phyloP scores from a whole-genome alignment of 2,888 invertebrate species.

The Drosophila peninsularis region DNA sequence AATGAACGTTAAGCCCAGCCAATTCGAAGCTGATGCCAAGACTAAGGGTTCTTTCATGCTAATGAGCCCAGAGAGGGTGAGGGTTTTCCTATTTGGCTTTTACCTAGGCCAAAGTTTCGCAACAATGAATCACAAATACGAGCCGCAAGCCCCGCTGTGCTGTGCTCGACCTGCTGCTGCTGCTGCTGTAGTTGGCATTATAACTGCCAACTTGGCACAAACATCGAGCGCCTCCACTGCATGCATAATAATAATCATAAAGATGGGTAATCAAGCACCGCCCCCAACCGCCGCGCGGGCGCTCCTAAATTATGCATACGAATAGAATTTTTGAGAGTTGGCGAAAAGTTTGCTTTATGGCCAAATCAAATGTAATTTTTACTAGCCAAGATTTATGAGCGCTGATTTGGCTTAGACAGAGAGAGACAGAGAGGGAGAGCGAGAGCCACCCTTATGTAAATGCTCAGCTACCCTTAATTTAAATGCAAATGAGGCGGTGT shows the following conservation, averaged over 20 bases:
- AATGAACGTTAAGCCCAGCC: slow-evolving; percentile 57
- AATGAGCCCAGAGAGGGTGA: slow-evolving; percentile 43
- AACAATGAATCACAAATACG: slow-evolving; percentile 67
- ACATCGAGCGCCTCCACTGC: slow-evolving; percentile 40
- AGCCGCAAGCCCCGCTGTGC: slow-evolving; percentile 17
- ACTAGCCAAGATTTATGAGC: slow-evolving; percentile 67
- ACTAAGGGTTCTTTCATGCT: slow-evolving; percentile 71
- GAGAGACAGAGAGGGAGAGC: not conserved
- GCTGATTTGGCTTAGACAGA: slow-evolving; percentile 47
- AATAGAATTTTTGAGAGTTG: slow-evolving; percentile 59
- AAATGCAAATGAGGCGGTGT: slow-evolving; percentile 65
- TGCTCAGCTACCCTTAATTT: slow-evolving; percentile 58
- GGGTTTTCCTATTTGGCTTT: slow-evolving; percentile 24
- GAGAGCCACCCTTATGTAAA: slow-evolving; percentile 48
- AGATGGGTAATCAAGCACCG: slow-evolving; percentile 40
- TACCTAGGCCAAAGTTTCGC: slow-evolving; percentile 56
- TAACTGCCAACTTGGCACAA: slow-evolving; percentile 63
- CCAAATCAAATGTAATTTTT: slow-evolving; percentile 75
- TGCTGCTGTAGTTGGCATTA: slow-evolving; percentile 20
- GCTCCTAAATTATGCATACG: slow-evolving; percentile 70
- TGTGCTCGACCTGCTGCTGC: slow-evolving; percentile 38
- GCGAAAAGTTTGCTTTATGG: slow-evolving; percentile 60
- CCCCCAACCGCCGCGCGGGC: not conserved
- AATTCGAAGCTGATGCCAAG: slow-evolving; percentile 21
- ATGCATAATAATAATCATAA: slow-evolving; percentile 79